Base-by-base conservation (phyloP, 2,113 vertebrate species). In the Geococcyx californianus region DNA sequence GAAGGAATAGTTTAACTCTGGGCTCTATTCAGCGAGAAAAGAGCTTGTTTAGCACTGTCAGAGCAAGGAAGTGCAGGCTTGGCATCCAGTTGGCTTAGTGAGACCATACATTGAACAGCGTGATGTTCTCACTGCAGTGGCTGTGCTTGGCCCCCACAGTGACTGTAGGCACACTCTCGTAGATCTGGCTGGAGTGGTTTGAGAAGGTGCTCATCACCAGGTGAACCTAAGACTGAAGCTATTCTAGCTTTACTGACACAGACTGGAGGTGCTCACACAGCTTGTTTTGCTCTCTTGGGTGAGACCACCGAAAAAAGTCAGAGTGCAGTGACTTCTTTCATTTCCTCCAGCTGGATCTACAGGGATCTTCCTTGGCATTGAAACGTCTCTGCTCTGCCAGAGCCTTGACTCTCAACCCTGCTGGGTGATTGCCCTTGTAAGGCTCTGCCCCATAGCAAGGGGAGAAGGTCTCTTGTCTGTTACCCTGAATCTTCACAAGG, bases 291-390 rank as follows among this genome's bases (percentile, higher is more conserved):
- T 55, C 23, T 51, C 58, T 44, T 51, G 36, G 42, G 38, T 14
- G 62, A 85, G n/a, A 68, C 16, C 15, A 14, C 51, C 0, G 2
- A 17, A 77, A n/a, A 36, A 44, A 38, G 36, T 54, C 44, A 24
- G 74, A 34, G 18, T 18, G 40, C 67, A 67, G 51, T 49, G 74
- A 40, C 68, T 55, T 90, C 59, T 55, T 69, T 38, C 20, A 47
- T 6, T 84, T 76, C 40, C 88, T 92, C 47, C 89, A 87, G 64
- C 83, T 93, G 73, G 72, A 74, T 90, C 86, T 95, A 72, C 68
- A 83, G 60, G 45, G 63, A 51, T 94, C 24, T 70, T 73, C 59
- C 56, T 66, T 79, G 58, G 33, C 72, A 84, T 63, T 49, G 77
- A 34, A 70, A 77, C 0, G 0, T 34, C 18, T 86, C 68, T 63